phyloP scores from a whole-genome alignment of 2,888 invertebrate genomes.

The Neoitamus cyanurus region DNA sequence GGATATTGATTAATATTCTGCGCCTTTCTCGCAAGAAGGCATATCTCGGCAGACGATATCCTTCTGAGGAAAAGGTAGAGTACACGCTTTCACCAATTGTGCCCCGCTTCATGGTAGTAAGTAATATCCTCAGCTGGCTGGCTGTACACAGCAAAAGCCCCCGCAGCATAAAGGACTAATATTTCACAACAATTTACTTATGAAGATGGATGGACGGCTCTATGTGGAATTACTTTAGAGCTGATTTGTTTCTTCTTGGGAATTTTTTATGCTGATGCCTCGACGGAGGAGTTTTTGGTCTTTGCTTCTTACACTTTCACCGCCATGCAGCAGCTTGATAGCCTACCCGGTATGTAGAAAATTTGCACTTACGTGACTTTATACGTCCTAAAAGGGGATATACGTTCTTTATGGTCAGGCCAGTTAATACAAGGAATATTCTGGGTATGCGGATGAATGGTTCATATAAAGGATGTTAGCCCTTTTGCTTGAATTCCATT shows the following conservation, averaged over 20 bases:
- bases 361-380: background rate
- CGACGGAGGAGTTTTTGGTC: background rate
- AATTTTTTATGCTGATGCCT: background rate
- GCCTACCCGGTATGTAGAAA: background rate
- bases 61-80: background rate
- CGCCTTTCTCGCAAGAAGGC: background rate
- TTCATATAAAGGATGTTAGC: too few relatives aligned
- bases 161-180: background rate
- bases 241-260: background rate
- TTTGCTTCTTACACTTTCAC: background rate
- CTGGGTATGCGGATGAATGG: background rate
- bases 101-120: background rate
- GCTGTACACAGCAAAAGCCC: background rate
- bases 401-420: background rate
- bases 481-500: too few relatives aligned
- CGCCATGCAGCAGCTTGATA: background rate
- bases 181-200: constrained; percentile 15
- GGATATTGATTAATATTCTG: background rate
- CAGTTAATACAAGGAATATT: background rate
- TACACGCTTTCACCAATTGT: background rate
- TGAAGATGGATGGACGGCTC: constrained; percentile 3
- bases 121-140: background rate
- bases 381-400: background rate
- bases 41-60: background rate
- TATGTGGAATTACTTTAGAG: constrained; percentile 8